Percentiles rank a stretch among this genome's conserved stretches.
phyloP scores from a whole-genome alignment of 2,888 invertebrate genomes.

The Thereva unica region DNA sequence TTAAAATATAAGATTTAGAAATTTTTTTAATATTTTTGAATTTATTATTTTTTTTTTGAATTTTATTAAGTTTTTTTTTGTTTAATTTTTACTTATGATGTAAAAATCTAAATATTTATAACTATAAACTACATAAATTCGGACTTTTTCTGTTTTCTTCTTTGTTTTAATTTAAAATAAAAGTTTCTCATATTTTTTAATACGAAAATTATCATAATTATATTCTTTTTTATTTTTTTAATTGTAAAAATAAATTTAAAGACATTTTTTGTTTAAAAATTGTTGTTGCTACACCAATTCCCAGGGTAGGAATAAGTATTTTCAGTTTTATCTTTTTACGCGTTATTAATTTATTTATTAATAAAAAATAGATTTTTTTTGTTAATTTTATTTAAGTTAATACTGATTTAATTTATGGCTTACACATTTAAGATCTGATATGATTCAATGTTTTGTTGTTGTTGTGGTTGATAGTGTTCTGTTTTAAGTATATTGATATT shows the following conservation, averaged over 20 bases:
- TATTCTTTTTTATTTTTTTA: too few relatives aligned
- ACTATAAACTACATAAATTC: slow-evolving; percentile 34
- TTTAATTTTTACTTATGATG: slow-evolving; percentile 15
- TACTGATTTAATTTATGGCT: slow-evolving; percentile 27
- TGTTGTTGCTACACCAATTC: too few relatives aligned
- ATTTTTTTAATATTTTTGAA: slow-evolving; percentile 1
- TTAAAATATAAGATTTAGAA: background rate
- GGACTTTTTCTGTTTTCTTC: slow-evolving; percentile 26
- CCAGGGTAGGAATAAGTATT: background rate
- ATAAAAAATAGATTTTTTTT: background rate
- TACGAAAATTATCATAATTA: too few relatives aligned
- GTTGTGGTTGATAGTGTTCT: too few relatives aligned
- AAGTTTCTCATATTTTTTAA: too few relatives aligned
- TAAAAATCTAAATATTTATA: slow-evolving; percentile 20
- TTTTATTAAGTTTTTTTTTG: slow-evolving; percentile 4
- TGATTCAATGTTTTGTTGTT: too few relatives aligned
- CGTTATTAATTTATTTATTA: slow-evolving; percentile 5
- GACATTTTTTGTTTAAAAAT: too few relatives aligned
- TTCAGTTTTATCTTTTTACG: slow-evolving; percentile 2
- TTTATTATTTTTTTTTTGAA: background rate
- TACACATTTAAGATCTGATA: slow-evolving; percentile 2
- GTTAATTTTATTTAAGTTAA: slow-evolving; percentile 19
- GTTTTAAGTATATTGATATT: too few relatives aligned
- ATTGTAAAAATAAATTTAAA: too few relatives aligned
- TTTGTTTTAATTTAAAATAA: too few relatives aligned